phyloP scores from a whole-genome alignment of 2,797 vertebrate species.

The Columba guinea region DNA sequence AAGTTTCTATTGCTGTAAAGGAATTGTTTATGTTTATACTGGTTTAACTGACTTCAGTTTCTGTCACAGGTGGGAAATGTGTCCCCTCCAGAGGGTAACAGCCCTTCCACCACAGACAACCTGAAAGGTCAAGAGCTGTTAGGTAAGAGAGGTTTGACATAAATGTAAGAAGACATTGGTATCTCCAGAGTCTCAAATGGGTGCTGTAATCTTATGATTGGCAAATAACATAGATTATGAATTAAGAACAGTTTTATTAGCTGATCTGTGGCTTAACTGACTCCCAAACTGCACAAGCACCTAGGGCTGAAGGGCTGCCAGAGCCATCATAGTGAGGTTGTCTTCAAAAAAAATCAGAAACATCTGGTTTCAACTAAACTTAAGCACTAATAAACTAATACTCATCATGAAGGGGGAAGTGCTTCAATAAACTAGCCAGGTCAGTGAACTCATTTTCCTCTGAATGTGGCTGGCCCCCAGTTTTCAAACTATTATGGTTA shows the following conservation, averaged over 20 bases:
- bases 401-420: conserved; percentile 23
- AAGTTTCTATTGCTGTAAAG: not conserved
- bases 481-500: conserved; percentile 25
- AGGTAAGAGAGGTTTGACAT: not conserved
- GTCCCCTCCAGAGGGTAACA: not conserved
- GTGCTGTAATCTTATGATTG: not conserved
- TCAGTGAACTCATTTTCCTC: conserved; percentile 40
- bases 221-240: not conserved
- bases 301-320: not conserved
- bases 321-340: not conserved
- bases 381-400: conserved; percentile 32
- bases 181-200: not conserved
- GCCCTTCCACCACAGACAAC: not conserved
- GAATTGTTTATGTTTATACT: not conserved
- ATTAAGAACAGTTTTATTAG: not conserved
- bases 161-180: not conserved
- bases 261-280: not conserved
- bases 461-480: not conserved
- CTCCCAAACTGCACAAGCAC: not conserved
- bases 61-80: not conserved
- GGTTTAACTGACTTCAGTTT: not conserved
- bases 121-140: not conserved
- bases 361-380: conserved; percentile 50
- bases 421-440: conserved; percentile 24
- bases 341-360: conserved; percentile 31